Evolutionary conservation across 2,797 vertebrate genomes (phyloP).

Genomic region (Falco berigora): DNA sequence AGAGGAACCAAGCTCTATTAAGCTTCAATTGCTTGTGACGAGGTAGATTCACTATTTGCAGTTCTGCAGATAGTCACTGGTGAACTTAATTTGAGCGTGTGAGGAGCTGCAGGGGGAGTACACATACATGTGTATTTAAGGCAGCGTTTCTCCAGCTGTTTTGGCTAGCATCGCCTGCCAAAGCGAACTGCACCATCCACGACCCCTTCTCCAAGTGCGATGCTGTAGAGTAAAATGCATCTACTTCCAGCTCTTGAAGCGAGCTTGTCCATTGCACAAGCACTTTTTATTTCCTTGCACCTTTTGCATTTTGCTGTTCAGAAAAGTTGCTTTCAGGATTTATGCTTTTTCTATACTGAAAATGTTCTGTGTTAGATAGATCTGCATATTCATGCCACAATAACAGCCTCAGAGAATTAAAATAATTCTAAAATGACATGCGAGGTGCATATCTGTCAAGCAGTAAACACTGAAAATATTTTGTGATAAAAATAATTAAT

Average conservation of each 20-base stretch:
- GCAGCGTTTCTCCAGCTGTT: not conserved
- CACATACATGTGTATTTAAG: accelerated
- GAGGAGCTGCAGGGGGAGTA: not conserved
- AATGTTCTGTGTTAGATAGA: not conserved
- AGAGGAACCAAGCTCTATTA: not conserved
- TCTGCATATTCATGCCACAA: not conserved
- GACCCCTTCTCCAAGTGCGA: not conserved
- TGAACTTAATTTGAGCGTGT: not conserved
- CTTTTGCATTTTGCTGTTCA: not conserved
- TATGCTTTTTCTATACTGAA: not conserved
- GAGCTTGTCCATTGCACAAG: not conserved
- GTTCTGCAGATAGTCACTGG: not conserved
- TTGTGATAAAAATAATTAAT: not conserved
- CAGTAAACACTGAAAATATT: not conserved
- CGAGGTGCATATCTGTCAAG: not conserved
- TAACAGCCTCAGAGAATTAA: not conserved
- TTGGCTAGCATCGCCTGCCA: not conserved
- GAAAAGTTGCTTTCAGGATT: not conserved
- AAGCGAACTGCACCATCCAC: not conserved
- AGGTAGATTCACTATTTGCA: not conserved
- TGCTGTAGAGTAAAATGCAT: no score
- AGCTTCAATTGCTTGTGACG: not conserved
- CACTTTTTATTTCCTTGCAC: not conserved
- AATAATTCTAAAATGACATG: not conserved
- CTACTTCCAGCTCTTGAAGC: not conserved